Base-by-base conservation (phyloP, 1,140 invertebrate species). In the Drosophila obscura region DNA sequence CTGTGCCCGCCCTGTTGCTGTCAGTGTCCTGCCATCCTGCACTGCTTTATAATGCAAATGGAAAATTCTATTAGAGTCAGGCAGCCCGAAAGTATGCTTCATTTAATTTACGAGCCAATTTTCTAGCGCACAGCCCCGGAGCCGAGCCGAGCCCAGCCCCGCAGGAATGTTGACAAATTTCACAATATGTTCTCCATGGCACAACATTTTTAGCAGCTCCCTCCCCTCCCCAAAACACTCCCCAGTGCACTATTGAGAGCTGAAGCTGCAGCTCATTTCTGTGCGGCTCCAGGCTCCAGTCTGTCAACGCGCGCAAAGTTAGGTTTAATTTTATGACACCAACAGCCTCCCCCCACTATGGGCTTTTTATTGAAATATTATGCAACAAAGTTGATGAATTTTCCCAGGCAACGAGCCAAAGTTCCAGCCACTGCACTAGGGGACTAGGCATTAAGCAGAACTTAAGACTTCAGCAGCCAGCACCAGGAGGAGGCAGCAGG, bases 381-480 rank as follows among this genome's bases (percentile, higher is more conserved):
- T 90, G 85, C 85, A 90, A 80, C 81, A 90, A 90, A 87, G 72
- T 90, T 90, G 87, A 90, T 90, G 87, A 90, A 90, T 90, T 90
- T 90, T 87, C 81, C 11, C 35, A 73, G 73, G 79, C 83, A 66
- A 65, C 35, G 35, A 13, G 64, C 64, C 57, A 66, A 80, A 76
- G 57, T 83, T 82, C 43, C 45, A 24, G 65, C 41, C 58, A 62
- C 72, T 83, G 83, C 82, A 82, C 48, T 19, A 1, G 74, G 82
- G 82, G 82, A 87, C 78, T 68, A 66, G 49, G 77, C 78, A 79
- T 81, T 90, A 89, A 81, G 85, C 87, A 71, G 73, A 67, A 80
- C 71, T 80, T 72, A 73, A 63, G 66, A 52, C 56, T 39, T 35
- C 44, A 43, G 45, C 8, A 43, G 41, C 16, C 44, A 52, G 43